These are phyloP conservation scores for Hippocampus guttulatus DNA, from an alignment of 2,113 vertebrate genomes.

Conservation along the genomic window DNA sequence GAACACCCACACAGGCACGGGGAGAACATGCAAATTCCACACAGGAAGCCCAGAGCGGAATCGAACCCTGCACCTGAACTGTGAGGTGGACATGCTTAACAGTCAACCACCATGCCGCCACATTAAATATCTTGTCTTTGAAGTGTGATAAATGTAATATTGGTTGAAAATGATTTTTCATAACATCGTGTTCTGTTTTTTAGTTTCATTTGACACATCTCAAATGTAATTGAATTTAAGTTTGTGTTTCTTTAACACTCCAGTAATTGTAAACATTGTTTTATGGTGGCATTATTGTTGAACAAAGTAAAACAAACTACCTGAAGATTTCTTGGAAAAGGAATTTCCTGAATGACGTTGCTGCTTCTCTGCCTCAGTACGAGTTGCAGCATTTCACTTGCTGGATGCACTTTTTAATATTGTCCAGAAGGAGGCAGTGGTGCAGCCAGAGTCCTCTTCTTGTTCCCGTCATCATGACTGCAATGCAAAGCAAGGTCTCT, in stretches of 20 bases:
- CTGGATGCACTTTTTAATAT: conserved; percentile 18
- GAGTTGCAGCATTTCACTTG: not conserved
- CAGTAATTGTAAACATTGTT: conserved; percentile 3
- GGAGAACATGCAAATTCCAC: too few species aligned
- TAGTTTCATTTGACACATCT: too few species aligned
- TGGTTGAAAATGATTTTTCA: too few species aligned
- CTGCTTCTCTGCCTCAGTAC: not conserved
- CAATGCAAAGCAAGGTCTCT: conserved; percentile 64
- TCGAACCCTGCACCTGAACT: too few species aligned
- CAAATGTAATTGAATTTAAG: too few species aligned
- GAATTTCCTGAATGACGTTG: conserved; percentile 14
- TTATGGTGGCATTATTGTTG: not conserved
- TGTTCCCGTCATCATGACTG: conserved; percentile 42
- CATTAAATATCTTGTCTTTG: too few species aligned
- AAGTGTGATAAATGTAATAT: too few species aligned
- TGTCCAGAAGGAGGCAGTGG: conserved; percentile 46
- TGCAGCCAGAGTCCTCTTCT: conserved; percentile 23
- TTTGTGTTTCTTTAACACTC: conserved; percentile 9
- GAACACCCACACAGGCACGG: too few species aligned
- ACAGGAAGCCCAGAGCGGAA: too few species aligned
- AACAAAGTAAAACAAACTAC: not conserved
- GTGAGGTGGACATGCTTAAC: too few species aligned
- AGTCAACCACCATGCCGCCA: too few species aligned
- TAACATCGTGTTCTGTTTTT: too few species aligned
- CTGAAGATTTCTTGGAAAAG: not conserved